phyloP scores from a whole-genome alignment of 1,140 invertebrate genomes.

The Leptopilina clavipes region DNA sequence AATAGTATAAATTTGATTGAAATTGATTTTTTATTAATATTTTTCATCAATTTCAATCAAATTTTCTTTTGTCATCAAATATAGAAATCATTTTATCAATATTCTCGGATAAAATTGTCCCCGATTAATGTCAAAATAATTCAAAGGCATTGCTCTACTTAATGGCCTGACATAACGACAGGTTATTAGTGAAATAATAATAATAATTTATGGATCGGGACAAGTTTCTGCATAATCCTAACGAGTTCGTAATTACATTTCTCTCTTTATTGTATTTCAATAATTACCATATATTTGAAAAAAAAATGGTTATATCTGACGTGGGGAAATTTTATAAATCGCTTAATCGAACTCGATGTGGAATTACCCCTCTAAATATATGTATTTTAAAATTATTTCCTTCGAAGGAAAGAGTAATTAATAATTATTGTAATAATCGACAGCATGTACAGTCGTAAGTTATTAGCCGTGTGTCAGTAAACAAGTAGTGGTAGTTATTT shows the following conservation, averaged over 20 bases:
- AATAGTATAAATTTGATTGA: too few relatives aligned
- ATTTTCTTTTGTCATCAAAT: too few relatives aligned
- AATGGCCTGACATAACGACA: slow-evolving; percentile 12
- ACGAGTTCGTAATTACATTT: slow-evolving; percentile 1
- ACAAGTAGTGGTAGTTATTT: background rate
- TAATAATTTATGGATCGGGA: slow-evolving; percentile 6
- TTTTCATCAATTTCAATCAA: too few relatives aligned
- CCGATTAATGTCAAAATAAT: background rate
- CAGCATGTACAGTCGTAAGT: background rate
- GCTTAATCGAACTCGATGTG: slow-evolving; percentile 1
- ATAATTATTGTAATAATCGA: slow-evolving; percentile 13
- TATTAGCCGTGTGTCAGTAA: background rate
- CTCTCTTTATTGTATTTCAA: slow-evolving; percentile 22
- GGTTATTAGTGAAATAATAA: slow-evolving; percentile 29
- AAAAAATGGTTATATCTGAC: background rate
- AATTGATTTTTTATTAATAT: too few relatives aligned
- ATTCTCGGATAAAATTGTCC: background rate
- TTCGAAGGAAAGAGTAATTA: background rate
- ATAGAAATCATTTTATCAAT: too few relatives aligned
- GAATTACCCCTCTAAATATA: background rate
- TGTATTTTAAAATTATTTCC: background rate
- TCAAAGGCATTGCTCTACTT: slow-evolving; percentile 12
- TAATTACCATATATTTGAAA: slow-evolving; percentile 1
- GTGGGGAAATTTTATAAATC: background rate
- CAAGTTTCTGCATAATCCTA: slow-evolving; percentile 6